phyloP scores from a whole-genome alignment of 2,888 invertebrate species.

The Halocaridina rubra region DNA sequence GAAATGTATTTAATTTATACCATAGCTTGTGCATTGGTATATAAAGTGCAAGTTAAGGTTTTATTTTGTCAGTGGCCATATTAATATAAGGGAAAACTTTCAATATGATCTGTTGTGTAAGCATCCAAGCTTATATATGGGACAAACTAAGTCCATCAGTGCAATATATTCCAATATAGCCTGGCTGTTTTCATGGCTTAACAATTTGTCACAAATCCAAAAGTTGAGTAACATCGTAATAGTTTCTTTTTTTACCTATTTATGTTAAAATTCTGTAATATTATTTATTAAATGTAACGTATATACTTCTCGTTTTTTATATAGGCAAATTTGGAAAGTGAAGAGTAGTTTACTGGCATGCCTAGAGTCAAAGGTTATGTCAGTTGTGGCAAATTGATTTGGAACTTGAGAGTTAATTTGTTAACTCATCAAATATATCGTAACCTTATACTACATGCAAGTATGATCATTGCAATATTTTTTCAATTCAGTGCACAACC shows the following conservation, averaged over 20 bases:
- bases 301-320: not conserved
- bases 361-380: not conserved
- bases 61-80: conserved; percentile 55
- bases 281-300: conserved; percentile 4
- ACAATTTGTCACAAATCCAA: not conserved
- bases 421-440: not conserved
- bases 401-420: not conserved
- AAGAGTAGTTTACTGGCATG: not conserved
- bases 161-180: conserved; percentile 39
- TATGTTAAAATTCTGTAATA: not conserved
- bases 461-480: not conserved
- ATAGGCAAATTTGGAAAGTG: not conserved
- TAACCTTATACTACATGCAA: not conserved
- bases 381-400: not conserved
- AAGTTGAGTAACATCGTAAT: not conserved
- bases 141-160: conserved; percentile 34
- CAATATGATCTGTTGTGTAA: conserved; percentile 6
- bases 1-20: conserved; percentile 37
- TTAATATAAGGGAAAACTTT: conserved; percentile 50
- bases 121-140: conserved; percentile 7
- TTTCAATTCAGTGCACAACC: not conserved
- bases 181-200: not conserved
- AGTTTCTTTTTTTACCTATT: not conserved
- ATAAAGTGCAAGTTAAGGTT: conserved; percentile 37
- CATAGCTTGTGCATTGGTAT: conserved; percentile 38